Percentiles rank a stretch among this genome's conserved stretches.
Evolutionary conservation across 2,113 vertebrate species (phyloP).

Genomic region (Dipodomys spectabilis): DNA sequence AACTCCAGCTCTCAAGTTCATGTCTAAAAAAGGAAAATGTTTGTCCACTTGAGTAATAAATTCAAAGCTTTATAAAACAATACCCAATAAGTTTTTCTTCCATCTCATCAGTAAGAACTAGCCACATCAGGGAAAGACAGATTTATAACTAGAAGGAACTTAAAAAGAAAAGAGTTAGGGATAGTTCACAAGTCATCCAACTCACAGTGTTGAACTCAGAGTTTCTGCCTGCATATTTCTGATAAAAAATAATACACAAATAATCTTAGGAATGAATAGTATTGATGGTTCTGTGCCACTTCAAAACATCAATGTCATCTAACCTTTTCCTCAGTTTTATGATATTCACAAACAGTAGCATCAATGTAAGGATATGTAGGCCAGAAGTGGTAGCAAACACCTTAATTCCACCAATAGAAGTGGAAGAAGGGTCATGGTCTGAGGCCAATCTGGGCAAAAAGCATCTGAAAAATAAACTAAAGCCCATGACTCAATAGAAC

Average conservation of each 20-base stretch:
- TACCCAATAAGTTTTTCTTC: conserved; percentile 7
- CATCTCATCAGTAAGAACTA: background rate
- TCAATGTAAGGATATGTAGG: too few relatives aligned
- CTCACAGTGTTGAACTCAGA: too few relatives aligned
- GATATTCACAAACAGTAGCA: too few relatives aligned
- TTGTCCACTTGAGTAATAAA: background rate
- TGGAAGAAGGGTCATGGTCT: too few relatives aligned
- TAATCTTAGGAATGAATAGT: background rate
- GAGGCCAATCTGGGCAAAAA: too few relatives aligned
- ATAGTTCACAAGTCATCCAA: background rate
- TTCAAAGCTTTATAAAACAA: background rate
- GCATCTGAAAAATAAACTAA: too few relatives aligned
- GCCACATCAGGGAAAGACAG: background rate
- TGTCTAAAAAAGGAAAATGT: background rate
- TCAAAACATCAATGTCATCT: background rate
- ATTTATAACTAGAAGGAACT: background rate
- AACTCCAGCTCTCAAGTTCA: background rate
- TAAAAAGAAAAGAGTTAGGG: background rate
- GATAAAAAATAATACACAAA: background rate
- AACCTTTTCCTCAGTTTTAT: background rate
- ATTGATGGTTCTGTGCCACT: background rate
- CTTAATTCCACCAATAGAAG: too few relatives aligned
- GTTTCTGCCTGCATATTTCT: background rate
- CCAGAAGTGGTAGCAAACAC: too few relatives aligned
- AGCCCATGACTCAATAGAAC: too few relatives aligned